Percentiles rank a stretch among this genome's conserved stretches.
Conservation (phyloP, 2,797 vertebrate genomes). For the Eutrigla gurnardus region DNA sequence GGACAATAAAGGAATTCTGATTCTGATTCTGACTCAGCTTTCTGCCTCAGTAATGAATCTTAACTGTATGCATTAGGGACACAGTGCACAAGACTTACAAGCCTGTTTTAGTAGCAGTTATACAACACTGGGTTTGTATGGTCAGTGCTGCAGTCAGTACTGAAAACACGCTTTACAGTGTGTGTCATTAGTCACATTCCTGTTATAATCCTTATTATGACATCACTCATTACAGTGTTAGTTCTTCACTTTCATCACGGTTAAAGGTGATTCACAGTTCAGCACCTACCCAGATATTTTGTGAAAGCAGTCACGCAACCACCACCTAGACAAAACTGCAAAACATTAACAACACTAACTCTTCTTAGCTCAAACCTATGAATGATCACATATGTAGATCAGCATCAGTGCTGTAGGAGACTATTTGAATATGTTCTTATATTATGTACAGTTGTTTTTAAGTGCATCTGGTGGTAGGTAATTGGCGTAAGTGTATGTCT, state of each 20-base stretch:
- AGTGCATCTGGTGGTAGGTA: too few species aligned
- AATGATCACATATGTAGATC: not conserved
- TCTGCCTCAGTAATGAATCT: not conserved
- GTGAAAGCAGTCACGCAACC: slow-evolving; percentile 49
- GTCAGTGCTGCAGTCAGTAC: slow-evolving; percentile 20
- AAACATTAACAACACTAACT: slow-evolving; percentile 67
- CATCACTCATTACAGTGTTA: slow-evolving; percentile 26
- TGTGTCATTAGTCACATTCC: slow-evolving; percentile 3
- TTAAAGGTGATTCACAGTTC: not conserved
- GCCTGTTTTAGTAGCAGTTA: slow-evolving; percentile 31
- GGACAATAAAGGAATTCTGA: too few species aligned
- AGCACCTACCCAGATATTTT: slow-evolving; percentile 74
- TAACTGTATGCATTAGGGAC: slow-evolving; percentile 19
- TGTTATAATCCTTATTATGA: slow-evolving; percentile 7
- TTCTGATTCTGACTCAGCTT: not conserved
- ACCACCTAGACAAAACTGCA: slow-evolving; percentile 77
- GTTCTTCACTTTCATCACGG: slow-evolving; percentile 5
- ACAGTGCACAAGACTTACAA: not conserved
- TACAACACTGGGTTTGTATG: not conserved
- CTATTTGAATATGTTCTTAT: not conserved
- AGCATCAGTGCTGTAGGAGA: not conserved
- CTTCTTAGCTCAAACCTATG: slow-evolving; percentile 12
- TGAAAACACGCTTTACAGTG: not conserved
- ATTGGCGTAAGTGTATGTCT: not conserved
- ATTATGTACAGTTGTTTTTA: not conserved